A percentile compares a stretch with the other conserved stretches of the same genome.
Conservation (phyloP, 2,888 invertebrate species). For the Crocallis elinguaria region DNA sequence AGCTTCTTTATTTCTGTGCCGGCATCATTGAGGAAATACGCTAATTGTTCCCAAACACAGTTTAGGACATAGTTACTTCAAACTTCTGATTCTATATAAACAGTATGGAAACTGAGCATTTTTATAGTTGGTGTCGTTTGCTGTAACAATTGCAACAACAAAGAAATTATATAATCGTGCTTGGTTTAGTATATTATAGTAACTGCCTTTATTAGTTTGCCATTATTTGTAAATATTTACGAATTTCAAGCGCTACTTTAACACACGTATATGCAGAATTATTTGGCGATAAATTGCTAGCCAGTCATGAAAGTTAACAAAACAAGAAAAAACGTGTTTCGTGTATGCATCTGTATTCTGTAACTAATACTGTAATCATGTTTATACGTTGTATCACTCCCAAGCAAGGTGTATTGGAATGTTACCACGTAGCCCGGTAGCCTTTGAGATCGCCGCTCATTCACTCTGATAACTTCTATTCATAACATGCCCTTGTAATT, state of each 20-base stretch:
- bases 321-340: too few relatives aligned
- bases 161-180: too few relatives aligned
- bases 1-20: constrained; percentile 34
- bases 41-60: constrained; percentile 36
- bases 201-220: too few relatives aligned
- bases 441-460: constrained; percentile 69
- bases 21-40: constrained; percentile 36
- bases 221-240: too few relatives aligned
- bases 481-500: constrained; percentile 57
- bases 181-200: too few relatives aligned
- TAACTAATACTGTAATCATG: too few relatives aligned
- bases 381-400: constrained; percentile 22
- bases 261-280: too few relatives aligned
- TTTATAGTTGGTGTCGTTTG: not conserved
- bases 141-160: too few relatives aligned
- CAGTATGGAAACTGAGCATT: constrained; percentile 7
- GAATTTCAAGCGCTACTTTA: too few relatives aligned
- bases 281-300: too few relatives aligned
- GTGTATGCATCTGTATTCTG: too few relatives aligned
- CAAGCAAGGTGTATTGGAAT: constrained; percentile 40
- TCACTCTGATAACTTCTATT: constrained; percentile 62
- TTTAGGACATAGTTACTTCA: constrained; percentile 4
- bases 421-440: constrained; percentile 32
- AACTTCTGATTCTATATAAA: constrained; percentile 1
- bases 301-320: too few relatives aligned